Percentiles rank a stretch among this genome's conserved stretches.
phyloP scores from a whole-genome alignment of 2,888 invertebrate species.

The Lycophotia porphyrea region DNA sequence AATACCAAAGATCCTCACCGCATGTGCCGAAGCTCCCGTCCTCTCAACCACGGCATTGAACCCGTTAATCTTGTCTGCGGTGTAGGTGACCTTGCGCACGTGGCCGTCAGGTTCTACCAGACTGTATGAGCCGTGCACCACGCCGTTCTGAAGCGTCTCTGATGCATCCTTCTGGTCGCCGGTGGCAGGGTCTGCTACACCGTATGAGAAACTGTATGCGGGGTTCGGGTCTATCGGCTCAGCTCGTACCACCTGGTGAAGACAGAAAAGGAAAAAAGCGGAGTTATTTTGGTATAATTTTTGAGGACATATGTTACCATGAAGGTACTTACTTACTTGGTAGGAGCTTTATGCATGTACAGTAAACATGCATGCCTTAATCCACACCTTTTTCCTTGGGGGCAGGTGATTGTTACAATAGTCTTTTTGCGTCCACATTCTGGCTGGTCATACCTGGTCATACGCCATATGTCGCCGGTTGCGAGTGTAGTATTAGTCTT shows the following conservation, averaged over 20 bases:
- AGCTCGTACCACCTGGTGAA: conserved; percentile 79
- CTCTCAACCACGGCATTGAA: conserved; percentile 90
- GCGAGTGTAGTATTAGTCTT: neutral
- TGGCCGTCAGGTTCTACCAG: conserved; percentile 89
- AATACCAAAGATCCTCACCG: conserved; percentile 71
- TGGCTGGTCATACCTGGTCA: neutral
- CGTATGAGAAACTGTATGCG: conserved; percentile 89
- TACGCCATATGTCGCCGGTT: neutral
- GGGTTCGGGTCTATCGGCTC: conserved; percentile 89
- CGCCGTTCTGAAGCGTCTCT: conserved; percentile 88
- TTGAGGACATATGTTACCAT: neutral
- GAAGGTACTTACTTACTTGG: no score
- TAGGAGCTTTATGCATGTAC: no score
- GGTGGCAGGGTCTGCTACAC: conserved; percentile 87
- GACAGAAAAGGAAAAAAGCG: neutral
- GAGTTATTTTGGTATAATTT: neutral
- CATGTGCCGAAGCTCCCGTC: conserved; percentile 83
- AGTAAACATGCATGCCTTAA: no score
- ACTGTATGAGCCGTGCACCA: conserved; percentile 89
- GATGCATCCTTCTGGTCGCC: conserved; percentile 89
- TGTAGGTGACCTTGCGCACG: conserved; percentile 87
- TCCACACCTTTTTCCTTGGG: neutral
- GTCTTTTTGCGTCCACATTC: neutral
- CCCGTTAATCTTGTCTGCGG: conserved; percentile 89
- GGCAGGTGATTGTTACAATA: neutral